Evolutionary conservation across 37 sponge, comb jelly and placozoan genomes (phyloP).

Genomic region (Crambe crambe): DNA sequence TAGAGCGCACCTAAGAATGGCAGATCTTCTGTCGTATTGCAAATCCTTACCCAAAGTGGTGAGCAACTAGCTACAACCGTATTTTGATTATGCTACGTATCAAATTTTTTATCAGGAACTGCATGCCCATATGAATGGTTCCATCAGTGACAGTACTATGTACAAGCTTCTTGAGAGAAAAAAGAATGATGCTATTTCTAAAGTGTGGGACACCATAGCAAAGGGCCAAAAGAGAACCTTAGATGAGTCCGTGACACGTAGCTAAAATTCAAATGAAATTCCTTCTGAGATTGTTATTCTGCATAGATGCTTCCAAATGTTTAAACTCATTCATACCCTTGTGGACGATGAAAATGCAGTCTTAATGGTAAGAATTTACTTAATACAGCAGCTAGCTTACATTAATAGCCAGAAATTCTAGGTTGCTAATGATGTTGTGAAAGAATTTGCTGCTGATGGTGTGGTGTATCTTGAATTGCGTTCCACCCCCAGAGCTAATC

Average conservation of each 20-base stretch:
- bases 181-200: constrained; percentile 9
- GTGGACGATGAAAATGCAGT: constrained; percentile 77
- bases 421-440: constrained; percentile 76
- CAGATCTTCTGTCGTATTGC: constrained; percentile 15
- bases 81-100: neutral
- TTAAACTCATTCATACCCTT: constrained; percentile 65
- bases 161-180: constrained; percentile 55
- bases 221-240: constrained; percentile 63
- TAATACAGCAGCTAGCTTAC: neutral
- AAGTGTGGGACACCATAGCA: constrained; percentile 53
- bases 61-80: neutral
- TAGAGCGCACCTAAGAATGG: neutral
- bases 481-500: constrained; percentile 72
- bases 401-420: neutral
- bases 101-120: constrained; percentile 46
- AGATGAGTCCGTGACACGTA: constrained; percentile 56
- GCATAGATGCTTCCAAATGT: constrained; percentile 68
- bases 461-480: constrained; percentile 86
- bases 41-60: constrained; percentile 55
- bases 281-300: constrained; percentile 1
- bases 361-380: constrained; percentile 23
- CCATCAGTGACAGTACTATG: constrained; percentile 74
- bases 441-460: constrained; percentile 82
- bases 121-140: constrained; percentile 90
- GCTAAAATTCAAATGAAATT: neutral